Evolutionary conservation across 1,140 invertebrate species (phyloP).

Genomic region (Drosophila asahinai): DNA sequence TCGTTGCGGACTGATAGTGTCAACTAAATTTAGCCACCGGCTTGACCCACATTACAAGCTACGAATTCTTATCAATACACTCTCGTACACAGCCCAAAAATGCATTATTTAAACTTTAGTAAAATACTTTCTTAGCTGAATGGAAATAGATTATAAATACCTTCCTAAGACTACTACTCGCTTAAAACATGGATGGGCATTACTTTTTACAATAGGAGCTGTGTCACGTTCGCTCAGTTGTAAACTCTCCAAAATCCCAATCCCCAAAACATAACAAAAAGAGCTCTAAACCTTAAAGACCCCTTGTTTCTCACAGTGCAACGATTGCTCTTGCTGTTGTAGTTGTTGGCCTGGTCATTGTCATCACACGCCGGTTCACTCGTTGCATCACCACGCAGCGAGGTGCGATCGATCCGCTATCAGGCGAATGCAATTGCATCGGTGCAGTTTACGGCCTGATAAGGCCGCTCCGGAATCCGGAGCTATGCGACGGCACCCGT

Average conservation of each 20-base stretch:
- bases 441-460: slow-evolving; percentile 47
- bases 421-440: slow-evolving; percentile 40
- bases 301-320: slow-evolving; percentile 7
- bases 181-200: background rate
- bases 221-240: too few species aligned
- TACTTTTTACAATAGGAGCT: background rate
- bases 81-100: background rate
- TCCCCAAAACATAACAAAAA: background rate
- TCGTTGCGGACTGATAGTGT: slow-evolving; percentile 67
- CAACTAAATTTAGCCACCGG: slow-evolving; percentile 62
- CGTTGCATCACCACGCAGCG: slow-evolving; percentile 46
- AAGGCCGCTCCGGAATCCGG: slow-evolving; percentile 1
- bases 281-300: background rate
- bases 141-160: background rate
- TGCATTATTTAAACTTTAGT: background rate
- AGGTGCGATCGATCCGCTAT: slow-evolving; percentile 47
- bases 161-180: background rate
- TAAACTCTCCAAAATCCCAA: background rate
- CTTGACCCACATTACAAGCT: slow-evolving; percentile 70
- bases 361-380: slow-evolving; percentile 36
- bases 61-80: slow-evolving; percentile 32
- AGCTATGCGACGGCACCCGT: slow-evolving; percentile 29
- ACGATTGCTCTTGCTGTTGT: slow-evolving; percentile 20
- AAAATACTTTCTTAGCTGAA: too few species aligned
- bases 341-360: slow-evolving; percentile 33